Evolutionary conservation across 1,140 invertebrate genomes (phyloP), one percentile per base, ranked within the genome.

Genomic region (Chrysomallon squamiferum): DNA sequence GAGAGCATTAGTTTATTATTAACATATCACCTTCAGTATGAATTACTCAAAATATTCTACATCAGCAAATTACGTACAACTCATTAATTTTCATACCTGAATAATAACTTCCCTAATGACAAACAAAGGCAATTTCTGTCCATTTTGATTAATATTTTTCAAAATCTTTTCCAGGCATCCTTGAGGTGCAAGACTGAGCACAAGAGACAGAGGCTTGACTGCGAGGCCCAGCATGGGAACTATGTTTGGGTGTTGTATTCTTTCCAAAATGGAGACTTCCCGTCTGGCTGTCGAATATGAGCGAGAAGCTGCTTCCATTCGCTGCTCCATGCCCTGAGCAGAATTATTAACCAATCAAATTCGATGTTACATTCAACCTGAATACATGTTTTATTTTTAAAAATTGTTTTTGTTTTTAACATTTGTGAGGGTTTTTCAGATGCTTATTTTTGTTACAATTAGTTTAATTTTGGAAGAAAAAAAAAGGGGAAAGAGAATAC

Each of bases 271-370:
- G 73, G 93, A 93, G 62, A 98, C 86, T 85, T 99, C 97, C 85
- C 98, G 96, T 35, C 97, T 87, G 2, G 95, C 95, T 92, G 96
- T 84, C 92, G 96, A 72, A 86, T 99, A 99, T 0, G 97, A 95
- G 81, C 95, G 93, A 78, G 94, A 97, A 2, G 95, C 93, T 69
- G 93, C 69, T 52, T 81, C 77, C 50, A 81, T 56, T 22, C 65
- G 64, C 22, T 69, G 70, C 60, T 81, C 75, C 13, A 67, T 62
- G 18, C 69, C 68, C 70, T 76, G 54, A 22, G 27, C n/a, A n/a
- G n/a, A n/a, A 59, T 9, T 43, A 18, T n/a, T 49, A 57, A 50
- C 38, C 33, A 7, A 41, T 18, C 27, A 33, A n/a, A n/a, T n/a
- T n/a, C n/a, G n/a, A n/a, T n/a, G n/a, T n/a, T n/a, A n/a, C n/a